Percentiles rank a stretch among this genome's conserved stretches.
These are phyloP conservation scores for Drosophila ananassae DNA, from an alignment of 1,140 invertebrate species.

Conservation along the genomic window DNA sequence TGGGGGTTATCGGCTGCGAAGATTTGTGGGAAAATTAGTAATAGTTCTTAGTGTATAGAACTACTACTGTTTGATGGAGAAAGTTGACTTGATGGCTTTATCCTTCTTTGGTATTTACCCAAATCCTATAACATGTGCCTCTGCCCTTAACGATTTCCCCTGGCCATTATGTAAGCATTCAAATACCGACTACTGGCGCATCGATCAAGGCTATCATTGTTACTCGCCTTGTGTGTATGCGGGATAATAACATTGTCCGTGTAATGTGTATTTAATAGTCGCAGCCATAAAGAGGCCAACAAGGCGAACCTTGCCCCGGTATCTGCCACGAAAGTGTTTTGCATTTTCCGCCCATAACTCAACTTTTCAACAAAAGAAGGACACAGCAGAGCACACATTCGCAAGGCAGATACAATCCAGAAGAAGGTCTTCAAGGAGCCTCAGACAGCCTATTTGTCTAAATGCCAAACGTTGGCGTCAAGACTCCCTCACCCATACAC, in stretches of 20 bases:
- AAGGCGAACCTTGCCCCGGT: conserved; percentile 18
- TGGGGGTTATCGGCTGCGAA: neutral
- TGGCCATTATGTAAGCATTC: conserved; percentile 10
- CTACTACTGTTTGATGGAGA: too few species aligned
- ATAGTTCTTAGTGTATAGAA: too few species aligned
- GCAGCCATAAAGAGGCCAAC: conserved; percentile 29
- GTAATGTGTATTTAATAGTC: conserved; percentile 69
- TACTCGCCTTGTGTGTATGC: conserved; percentile 31
- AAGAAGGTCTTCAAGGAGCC: conserved; percentile 17
- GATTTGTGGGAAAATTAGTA: too few species aligned
- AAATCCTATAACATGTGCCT: conserved; percentile 11
- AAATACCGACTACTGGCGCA: conserved; percentile 43
- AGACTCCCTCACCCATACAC: conserved; percentile 15
- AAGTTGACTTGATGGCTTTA: too few species aligned
- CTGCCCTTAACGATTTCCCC: conserved; percentile 31
- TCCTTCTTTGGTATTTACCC: neutral
- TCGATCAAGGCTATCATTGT: conserved; percentile 62
- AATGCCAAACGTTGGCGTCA: conserved; percentile 51
- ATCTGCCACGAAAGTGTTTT: conserved; percentile 41
- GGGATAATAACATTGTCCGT: conserved; percentile 39
- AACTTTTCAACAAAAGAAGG: conserved; percentile 50
- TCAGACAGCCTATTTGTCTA: conserved; percentile 63
- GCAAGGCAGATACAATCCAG: conserved; percentile 26
- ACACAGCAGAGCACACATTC: conserved; percentile 8
- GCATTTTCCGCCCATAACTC: conserved; percentile 69